A percentile compares a stretch with the other conserved stretches of the same genome.
Evolutionary conservation across 2,888 invertebrate species (phyloP).

Genomic region (Nesidiocoris tenuis): DNA sequence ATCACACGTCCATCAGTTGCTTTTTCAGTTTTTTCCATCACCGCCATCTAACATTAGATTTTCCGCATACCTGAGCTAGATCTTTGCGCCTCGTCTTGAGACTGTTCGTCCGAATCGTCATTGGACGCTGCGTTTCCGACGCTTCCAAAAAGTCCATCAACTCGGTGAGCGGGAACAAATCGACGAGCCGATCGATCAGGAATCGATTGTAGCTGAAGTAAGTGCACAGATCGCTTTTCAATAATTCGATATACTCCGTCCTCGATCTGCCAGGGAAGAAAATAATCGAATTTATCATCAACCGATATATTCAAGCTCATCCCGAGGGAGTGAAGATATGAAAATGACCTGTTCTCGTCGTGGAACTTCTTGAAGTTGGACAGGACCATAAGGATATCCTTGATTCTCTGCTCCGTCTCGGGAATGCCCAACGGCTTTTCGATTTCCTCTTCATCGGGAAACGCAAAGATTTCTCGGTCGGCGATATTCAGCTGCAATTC

Average conservation of each 20-base stretch:
- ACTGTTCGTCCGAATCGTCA: conserved; percentile 94
- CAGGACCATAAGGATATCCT: conserved; percentile 66
- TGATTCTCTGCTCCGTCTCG: conserved; percentile 84
- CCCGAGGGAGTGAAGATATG: neutral
- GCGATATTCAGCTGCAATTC: conserved; percentile 80
- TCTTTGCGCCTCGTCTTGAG: conserved; percentile 89
- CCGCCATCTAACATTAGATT: too few species aligned
- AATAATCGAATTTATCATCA: neutral
- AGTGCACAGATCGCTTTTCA: conserved; percentile 81
- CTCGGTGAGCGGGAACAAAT: conserved; percentile 82
- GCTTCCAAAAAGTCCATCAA: conserved; percentile 93
- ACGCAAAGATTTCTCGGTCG: conserved; percentile 72
- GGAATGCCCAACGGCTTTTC: conserved; percentile 72
- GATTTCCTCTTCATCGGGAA: conserved; percentile 74
- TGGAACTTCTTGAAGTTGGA: conserved; percentile 61
- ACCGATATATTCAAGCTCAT: neutral
- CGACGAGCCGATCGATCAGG: conserved; percentile 87
- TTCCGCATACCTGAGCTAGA: conserved; percentile 68
- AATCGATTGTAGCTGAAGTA: conserved; percentile 98
- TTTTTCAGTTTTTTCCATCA: too few species aligned
- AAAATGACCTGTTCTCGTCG: conserved; percentile 41
- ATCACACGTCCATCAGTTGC: too few species aligned
- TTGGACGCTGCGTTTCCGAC: conserved; percentile 89
- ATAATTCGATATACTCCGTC: conserved; percentile 75
- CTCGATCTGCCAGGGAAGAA: conserved; percentile 63